Conservation (phyloP, 1,140 invertebrate genomes). For the Apis laboriosa region DNA sequence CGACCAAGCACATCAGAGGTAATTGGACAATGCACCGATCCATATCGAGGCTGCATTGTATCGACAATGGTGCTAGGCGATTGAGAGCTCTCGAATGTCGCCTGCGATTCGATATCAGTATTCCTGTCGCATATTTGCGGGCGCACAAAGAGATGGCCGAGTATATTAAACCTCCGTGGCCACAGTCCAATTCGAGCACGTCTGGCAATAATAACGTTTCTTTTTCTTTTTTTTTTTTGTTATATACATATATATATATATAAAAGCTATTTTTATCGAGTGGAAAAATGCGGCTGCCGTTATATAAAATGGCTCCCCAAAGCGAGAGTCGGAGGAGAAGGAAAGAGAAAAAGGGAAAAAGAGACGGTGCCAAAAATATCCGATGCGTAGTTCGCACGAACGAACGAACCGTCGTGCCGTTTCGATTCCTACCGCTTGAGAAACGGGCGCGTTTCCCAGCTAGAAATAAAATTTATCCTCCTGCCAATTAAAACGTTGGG, state of each 20-base stretch:
- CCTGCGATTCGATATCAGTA: constrained; percentile 42
- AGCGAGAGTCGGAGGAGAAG: neutral
- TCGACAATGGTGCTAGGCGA: constrained; percentile 37
- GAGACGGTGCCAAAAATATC: constrained; percentile 60
- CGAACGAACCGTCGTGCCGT: constrained; percentile 10
- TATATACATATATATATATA: neutral
- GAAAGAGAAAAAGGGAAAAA: constrained; percentile 23
- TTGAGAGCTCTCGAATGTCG: constrained; percentile 48
- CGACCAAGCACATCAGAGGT: constrained; percentile 26
- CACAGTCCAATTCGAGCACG: neutral
- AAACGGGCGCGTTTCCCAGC: constrained; percentile 8
- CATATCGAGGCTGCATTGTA: constrained; percentile 49
- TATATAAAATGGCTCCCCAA: neutral
- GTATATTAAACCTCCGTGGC: neutral
- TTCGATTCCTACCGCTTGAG: constrained; percentile 35
- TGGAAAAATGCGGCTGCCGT: constrained; percentile 37
- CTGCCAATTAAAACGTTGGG: neutral
- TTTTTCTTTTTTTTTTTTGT: neutral
- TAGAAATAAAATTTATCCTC: constrained; percentile 62
- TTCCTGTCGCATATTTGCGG: constrained; percentile 28
- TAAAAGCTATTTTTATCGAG: constrained; percentile 34
- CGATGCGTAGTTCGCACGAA: constrained; percentile 27
- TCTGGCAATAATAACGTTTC: no score
- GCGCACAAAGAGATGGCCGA: neutral
- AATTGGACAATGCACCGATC: constrained; percentile 56